phyloP scores from a whole-genome alignment of 2,888 invertebrate species.

The Charanyca ferruginea region DNA sequence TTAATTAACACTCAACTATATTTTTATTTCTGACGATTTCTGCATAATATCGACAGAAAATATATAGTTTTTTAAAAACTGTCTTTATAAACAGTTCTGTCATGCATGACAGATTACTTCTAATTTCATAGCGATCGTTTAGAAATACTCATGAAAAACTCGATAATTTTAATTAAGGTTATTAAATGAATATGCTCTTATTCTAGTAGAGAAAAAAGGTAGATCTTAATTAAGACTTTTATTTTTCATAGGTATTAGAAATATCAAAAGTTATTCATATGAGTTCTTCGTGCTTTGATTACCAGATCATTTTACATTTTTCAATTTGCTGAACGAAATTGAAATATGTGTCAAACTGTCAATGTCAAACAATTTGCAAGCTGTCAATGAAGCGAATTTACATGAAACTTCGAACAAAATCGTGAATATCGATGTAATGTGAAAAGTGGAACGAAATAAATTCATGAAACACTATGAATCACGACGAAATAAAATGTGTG shows the following conservation, averaged over 20 bases:
- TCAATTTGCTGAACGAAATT: constrained; percentile 42
- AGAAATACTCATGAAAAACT: constrained; percentile 13
- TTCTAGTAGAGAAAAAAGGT: not conserved
- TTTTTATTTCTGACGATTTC: not conserved
- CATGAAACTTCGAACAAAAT: constrained; percentile 54
- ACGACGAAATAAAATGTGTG: constrained; percentile 86
- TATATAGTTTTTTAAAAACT: not conserved
- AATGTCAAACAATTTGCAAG: constrained; percentile 51
- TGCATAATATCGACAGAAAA: not conserved
- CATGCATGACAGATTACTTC: not conserved
- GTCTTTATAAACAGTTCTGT: constrained; percentile 15
- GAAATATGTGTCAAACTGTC: constrained; percentile 48
- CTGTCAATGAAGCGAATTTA: constrained; percentile 67
- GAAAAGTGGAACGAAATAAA: constrained; percentile 57
- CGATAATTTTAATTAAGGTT: too few relatives aligned
- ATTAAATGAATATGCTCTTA: not conserved
- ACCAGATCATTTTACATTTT: not conserved
- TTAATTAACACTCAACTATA: not conserved
- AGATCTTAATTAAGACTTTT: not conserved
- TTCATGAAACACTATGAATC: constrained; percentile 82
- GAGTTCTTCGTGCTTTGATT: not conserved
- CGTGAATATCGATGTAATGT: constrained; percentile 47
- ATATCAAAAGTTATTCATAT: not conserved
- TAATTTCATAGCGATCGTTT: not conserved
- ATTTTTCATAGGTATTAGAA: not conserved